These are phyloP conservation scores for Lithobius niger DNA, from an alignment of 1,140 invertebrate genomes.

Conservation along the genomic window DNA sequence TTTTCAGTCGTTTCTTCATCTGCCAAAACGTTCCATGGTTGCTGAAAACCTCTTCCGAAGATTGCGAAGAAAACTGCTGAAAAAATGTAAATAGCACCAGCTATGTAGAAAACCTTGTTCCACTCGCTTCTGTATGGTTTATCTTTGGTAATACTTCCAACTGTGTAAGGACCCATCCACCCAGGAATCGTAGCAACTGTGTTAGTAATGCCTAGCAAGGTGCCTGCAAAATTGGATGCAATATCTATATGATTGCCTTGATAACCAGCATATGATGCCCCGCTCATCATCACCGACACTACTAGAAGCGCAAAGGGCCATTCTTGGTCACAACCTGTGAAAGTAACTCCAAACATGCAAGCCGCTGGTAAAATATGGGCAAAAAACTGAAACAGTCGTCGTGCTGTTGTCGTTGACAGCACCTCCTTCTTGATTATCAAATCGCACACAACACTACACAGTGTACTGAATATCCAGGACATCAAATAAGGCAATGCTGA, in stretches of 20 bases:
- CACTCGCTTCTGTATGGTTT: too few relatives aligned
- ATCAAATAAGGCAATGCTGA: slow-evolving; percentile 42
- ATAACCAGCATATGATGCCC: slow-evolving; percentile 79
- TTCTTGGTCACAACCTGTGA: neutral
- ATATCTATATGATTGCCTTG: slow-evolving; percentile 79
- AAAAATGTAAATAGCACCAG: too few relatives aligned
- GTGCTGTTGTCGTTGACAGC: slow-evolving; percentile 46
- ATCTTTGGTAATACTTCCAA: slow-evolving; percentile 58
- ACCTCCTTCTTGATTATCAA: slow-evolving; percentile 40
- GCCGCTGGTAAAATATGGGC: neutral
- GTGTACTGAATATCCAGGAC: slow-evolving; percentile 14
- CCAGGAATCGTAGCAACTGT: slow-evolving; percentile 76
- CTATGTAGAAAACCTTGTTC: too few relatives aligned
- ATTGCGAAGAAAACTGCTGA: too few relatives aligned
- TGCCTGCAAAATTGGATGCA: slow-evolving; percentile 56
- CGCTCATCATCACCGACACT: slow-evolving; percentile 73
- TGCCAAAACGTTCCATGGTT: too few relatives aligned
- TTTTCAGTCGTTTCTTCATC: too few relatives aligned
- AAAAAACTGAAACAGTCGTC: slow-evolving; percentile 25
- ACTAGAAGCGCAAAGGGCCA: slow-evolving; percentile 50
- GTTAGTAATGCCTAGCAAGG: slow-evolving; percentile 73
- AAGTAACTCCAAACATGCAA: slow-evolving; percentile 11
- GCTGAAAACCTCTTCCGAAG: too few relatives aligned
- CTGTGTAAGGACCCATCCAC: slow-evolving; percentile 64
- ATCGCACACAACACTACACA: slow-evolving; percentile 10